Percentiles rank a stretch among this genome's conserved stretches.
phyloP scores from a whole-genome alignment of 92 coral and sea anemone species.

The Actinostola sp. region DNA sequence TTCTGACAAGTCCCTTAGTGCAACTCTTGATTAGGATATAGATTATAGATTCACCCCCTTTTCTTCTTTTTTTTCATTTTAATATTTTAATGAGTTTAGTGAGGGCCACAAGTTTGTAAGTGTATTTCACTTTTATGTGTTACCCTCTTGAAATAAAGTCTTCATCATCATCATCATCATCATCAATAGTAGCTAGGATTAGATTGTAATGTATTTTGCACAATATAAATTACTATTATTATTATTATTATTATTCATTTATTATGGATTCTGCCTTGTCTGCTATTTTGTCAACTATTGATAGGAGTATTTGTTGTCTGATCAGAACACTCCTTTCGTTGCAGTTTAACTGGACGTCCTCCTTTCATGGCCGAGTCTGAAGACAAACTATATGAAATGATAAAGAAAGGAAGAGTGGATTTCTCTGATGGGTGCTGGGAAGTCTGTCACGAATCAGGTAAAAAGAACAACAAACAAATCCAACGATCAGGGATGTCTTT shows the following conservation, averaged over 20 bases:
- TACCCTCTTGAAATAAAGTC: no score
- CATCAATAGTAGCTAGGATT: no score
- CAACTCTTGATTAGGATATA: no score
- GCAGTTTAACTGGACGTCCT: conserved; percentile 92
- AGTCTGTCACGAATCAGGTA: conserved; percentile 92
- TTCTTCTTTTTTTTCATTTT: no score
- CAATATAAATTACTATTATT: no score
- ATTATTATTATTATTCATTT: background rate
- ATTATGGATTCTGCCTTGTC: background rate
- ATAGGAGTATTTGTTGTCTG: background rate
- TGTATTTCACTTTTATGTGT: no score
- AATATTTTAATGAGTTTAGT: no score
- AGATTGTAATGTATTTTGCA: no score
- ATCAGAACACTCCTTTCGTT: background rate
- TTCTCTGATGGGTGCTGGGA: conserved; percentile 97
- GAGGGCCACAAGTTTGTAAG: no score
- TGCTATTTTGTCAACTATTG: background rate
- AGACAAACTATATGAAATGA: conserved; percentile 89
- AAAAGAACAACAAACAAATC: background rate
- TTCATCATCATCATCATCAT: no score
- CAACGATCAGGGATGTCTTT: background rate
- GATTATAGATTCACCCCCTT: no score
- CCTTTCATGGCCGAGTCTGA: conserved; percentile 96
- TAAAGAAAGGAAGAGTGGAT: conserved; percentile 88
- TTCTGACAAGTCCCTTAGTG: no score